Evolutionary conservation across 2,888 invertebrate species (phyloP).

Genomic region (Acleris emargana): DNA sequence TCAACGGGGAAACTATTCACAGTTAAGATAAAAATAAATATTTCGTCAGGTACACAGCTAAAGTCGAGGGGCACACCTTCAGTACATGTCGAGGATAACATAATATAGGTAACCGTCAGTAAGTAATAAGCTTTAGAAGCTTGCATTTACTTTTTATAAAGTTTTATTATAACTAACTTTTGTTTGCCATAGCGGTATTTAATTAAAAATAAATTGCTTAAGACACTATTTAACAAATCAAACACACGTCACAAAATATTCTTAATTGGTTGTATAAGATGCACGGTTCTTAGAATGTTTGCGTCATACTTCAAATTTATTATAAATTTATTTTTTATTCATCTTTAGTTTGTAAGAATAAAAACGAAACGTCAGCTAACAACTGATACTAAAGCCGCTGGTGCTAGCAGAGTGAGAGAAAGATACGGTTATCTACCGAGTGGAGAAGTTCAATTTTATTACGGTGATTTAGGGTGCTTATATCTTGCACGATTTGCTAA

Average conservation of each 20-base stretch:
- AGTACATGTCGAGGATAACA: constrained; percentile 13
- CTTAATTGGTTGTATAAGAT: not conserved
- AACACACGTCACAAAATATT: not conserved
- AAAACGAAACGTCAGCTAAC: constrained; percentile 12
- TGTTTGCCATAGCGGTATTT: not conserved
- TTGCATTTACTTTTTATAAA: not conserved
- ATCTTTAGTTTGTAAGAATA: constrained; percentile 29
- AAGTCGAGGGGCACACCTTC: constrained; percentile 4
- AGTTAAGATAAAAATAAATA: constrained; percentile 4
- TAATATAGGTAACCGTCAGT: constrained; percentile 27
- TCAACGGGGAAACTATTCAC: not conserved
- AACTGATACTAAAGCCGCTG: not conserved
- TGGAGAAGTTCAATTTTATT: not conserved
- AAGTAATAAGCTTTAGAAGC: constrained; percentile 8
- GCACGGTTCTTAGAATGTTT: not conserved
- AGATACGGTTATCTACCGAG: not conserved
- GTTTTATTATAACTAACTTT: not conserved
- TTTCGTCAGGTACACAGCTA: constrained; percentile 23
- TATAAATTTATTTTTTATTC: not conserved
- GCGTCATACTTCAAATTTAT: no score
- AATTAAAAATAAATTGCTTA: not conserved
- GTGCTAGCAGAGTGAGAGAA: constrained; percentile 12
- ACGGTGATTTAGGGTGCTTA: not conserved
- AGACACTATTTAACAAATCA: not conserved
- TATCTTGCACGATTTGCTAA: constrained; percentile 2